These are phyloP conservation scores for Zaprionus vittiger DNA, from an alignment of 1,140 invertebrate genomes.

Conservation along the genomic window DNA sequence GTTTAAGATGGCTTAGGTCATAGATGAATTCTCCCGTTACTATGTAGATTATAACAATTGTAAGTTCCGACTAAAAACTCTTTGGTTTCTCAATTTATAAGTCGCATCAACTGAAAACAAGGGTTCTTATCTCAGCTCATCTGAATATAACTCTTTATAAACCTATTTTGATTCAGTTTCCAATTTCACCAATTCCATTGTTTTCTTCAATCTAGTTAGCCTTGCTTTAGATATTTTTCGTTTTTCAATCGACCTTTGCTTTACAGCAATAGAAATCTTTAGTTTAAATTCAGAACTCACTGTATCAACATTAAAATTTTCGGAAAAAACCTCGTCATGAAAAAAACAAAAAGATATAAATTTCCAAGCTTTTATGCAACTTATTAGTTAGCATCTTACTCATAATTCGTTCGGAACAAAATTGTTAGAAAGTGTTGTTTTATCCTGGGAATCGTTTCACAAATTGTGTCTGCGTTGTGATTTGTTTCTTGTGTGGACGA, in stretches of 20 bases:
- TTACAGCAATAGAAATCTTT: not conserved
- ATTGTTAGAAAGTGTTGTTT: not conserved
- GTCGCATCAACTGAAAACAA: too few relatives aligned
- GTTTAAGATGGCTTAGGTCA: too few relatives aligned
- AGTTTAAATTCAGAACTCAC: conserved; percentile 13
- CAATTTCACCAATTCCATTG: accelerated
- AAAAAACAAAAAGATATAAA: not conserved
- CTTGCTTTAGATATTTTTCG: not conserved
- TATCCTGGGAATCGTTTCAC: not conserved
- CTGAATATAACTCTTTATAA: too few relatives aligned
- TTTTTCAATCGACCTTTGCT: not conserved
- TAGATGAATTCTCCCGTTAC: too few relatives aligned
- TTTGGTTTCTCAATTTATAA: too few relatives aligned
- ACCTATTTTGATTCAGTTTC: too few relatives aligned
- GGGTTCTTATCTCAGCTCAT: too few relatives aligned
- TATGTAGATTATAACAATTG: too few relatives aligned
- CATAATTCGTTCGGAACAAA: not conserved
- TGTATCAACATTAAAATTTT: conserved; percentile 14
- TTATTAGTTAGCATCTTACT: not conserved
- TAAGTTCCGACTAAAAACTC: too few relatives aligned
- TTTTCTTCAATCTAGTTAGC: conserved; percentile 11
- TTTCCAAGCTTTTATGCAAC: not conserved
- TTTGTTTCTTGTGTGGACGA: not conserved
- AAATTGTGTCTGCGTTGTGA: not conserved
- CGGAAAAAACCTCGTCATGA: conserved; percentile 4